Evolutionary conservation across 1,140 invertebrate genomes (phyloP).

Genomic region (Megathymus violae): DNA sequence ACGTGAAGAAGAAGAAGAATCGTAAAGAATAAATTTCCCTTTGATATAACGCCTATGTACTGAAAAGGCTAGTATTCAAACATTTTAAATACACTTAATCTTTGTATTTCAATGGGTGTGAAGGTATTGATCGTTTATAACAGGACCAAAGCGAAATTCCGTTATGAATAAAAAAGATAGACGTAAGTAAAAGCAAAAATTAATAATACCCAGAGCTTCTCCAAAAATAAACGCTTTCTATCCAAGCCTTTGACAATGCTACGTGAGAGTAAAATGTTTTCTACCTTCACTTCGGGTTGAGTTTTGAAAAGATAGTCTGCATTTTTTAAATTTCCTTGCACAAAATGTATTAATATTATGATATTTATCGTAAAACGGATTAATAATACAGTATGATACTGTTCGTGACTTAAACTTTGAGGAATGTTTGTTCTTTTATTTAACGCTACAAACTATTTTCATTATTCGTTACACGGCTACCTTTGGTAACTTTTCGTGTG

Average conservation of each 20-base stretch:
- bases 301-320: conserved; percentile 36
- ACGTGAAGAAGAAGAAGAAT: no score
- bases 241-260: conserved; percentile 42
- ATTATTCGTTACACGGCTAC: no score
- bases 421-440: conserved; percentile 1
- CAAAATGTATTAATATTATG: conserved; percentile 47
- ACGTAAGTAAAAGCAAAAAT: conserved; percentile 20
- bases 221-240: conserved; percentile 31
- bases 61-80: no score
- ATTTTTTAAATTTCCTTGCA: conserved; percentile 47
- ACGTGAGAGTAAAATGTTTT: conserved; percentile 46
- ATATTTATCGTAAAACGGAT: conserved; percentile 37
- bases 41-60: no score
- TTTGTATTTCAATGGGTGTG: no score
- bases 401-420: conserved; percentile 14
- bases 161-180: neutral
- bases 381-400: conserved; percentile 31
- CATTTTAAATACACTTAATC: no score
- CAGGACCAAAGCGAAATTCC: neutral
- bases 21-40: no score
- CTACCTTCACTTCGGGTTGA: conserved; percentile 23
- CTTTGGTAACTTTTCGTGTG: no score
- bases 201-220: conserved; percentile 41
- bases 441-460: no score
- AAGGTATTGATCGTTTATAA: no score